Evolutionary conservation across 92 coral and sea anemone species (phyloP).

Genomic region (Heliopora coerulea): DNA sequence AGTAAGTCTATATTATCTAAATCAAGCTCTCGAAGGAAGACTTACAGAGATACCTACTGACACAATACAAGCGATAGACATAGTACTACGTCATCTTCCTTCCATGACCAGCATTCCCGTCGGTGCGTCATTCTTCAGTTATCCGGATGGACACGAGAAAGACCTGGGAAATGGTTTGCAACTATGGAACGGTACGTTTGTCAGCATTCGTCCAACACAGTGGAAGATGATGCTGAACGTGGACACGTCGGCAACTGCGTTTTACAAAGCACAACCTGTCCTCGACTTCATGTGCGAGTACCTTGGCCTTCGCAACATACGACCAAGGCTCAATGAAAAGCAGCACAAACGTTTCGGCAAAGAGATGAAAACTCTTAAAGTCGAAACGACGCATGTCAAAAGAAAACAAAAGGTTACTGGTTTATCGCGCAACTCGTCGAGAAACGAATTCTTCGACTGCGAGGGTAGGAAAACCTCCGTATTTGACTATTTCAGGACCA

Average conservation of each 20-base stretch:
- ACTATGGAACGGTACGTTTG: slow-evolving; percentile 52
- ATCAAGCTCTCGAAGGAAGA: slow-evolving; percentile 35
- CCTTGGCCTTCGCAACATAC: slow-evolving; percentile 17
- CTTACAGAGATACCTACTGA: slow-evolving; percentile 38
- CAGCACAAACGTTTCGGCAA: slow-evolving; percentile 34
- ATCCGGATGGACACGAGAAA: slow-evolving; percentile 26
- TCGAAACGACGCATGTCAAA: slow-evolving; percentile 66
- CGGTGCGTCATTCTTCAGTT: slow-evolving; percentile 40
- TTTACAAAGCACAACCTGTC: slow-evolving; percentile 70
- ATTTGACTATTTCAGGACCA: slow-evolving; percentile 62
- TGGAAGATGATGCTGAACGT: slow-evolving; percentile 59
- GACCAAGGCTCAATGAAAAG: slow-evolving; percentile 1
- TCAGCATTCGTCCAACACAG: slow-evolving; percentile 49
- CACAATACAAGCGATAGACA: slow-evolving; percentile 47
- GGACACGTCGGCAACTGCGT: slow-evolving; percentile 49
- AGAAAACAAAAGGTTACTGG: slow-evolving; percentile 64
- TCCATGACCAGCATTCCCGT: slow-evolving; percentile 42
- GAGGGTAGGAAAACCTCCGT: slow-evolving; percentile 59
- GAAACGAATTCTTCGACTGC: slow-evolving; percentile 43
- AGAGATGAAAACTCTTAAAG: slow-evolving; percentile 54
- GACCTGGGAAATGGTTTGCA: slow-evolving; percentile 51
- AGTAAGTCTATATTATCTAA: slow-evolving; percentile 50
- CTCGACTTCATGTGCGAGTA: slow-evolving; percentile 65
- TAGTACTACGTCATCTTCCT: slow-evolving; percentile 42
- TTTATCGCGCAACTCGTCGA: slow-evolving; percentile 55